A percentile compares a stretch with the other conserved stretches of the same genome.
These are phyloP conservation scores for Celastrina argiolus DNA, from an alignment of 2,888 invertebrate genomes.

Conservation along the genomic window DNA sequence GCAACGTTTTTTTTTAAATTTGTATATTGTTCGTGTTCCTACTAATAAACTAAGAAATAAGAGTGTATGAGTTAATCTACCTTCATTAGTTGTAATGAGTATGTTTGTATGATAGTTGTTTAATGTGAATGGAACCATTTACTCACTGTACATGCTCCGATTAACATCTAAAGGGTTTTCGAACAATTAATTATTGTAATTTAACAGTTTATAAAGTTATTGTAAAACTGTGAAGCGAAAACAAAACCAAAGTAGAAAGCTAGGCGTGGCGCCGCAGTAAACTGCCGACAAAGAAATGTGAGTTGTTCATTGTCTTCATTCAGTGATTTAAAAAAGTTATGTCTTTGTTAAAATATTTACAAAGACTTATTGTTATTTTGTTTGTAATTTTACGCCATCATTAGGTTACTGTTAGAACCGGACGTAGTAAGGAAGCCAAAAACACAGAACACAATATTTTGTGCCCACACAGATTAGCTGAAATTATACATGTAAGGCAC, in stretches of 20 bases:
- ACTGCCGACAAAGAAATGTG: neutral
- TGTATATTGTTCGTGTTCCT: neutral
- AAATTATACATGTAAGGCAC: too few species aligned
- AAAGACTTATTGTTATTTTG: neutral
- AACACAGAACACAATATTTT: too few species aligned
- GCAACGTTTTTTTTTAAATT: neutral
- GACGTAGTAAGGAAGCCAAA: too few species aligned
- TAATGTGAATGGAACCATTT: neutral
- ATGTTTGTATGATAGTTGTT: slow-evolving; percentile 3
- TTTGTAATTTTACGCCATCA: neutral
- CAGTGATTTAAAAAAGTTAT: neutral
- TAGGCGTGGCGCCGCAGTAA: neutral
- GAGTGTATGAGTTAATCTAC: neutral
- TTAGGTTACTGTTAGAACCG: neutral
- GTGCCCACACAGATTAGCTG: too few species aligned
- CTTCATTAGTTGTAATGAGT: slow-evolving; percentile 1
- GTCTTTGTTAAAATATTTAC: neutral
- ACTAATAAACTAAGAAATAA: neutral
- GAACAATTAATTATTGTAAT: neutral
- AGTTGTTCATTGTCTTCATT: neutral
- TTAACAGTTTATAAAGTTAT: slow-evolving; percentile 4
- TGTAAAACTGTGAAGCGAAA: neutral
- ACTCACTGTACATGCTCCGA: neutral
- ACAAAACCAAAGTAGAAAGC: neutral
- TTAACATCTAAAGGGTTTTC: slow-evolving; percentile 2